Evolutionary conservation across 2,888 invertebrate species (phyloP), one percentile per base, ranked within the genome.

Genomic region (Tipula lateralis): DNA sequence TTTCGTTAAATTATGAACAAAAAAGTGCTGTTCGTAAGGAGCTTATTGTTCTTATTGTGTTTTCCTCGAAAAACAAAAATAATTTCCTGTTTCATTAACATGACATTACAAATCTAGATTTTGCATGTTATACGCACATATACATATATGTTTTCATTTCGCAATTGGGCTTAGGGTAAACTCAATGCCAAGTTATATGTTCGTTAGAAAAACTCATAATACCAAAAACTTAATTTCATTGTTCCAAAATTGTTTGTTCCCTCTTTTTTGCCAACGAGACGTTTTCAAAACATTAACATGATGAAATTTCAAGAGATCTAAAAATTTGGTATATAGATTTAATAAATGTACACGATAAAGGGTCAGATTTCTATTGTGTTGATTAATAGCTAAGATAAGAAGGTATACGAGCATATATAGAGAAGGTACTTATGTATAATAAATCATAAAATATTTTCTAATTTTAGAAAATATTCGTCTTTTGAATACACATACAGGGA

Each of bases 321-420:
- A 66, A 50, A 4, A 4, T 50, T 50, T 50, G 50, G 12, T 24
- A 66, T 24, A 66, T 24, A 24, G 16, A 50, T 66, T 66, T 66
- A 9, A 19, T 66, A 66, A 9, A 66, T 44, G 1, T n/a, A 66
- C 24, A 66, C 24, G 66, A 66, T 66, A 66, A 66, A 66, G 66
- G 66, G 66, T 66, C 66, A 66, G 66, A 66, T 66, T 66, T 66
- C 66, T 24, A 66, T 66, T 66, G 66, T 66, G 66, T 66, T 66
- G 66, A 66, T 66, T 66, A 66, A 66, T 66, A 24, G 66, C 66
- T 24, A 12, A 66, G 66, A 66, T 66, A 66, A 66, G 66, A 66
- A 7, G 66, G 24, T 66, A 24, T 19, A 66, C 24, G 24, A 24
- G 24, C 24, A 4, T 44, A 36, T 12, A 36, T 36, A 9, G 2